Conservation (phyloP, 2,113 vertebrate genomes). For the Sturnira hondurensis region DNA sequence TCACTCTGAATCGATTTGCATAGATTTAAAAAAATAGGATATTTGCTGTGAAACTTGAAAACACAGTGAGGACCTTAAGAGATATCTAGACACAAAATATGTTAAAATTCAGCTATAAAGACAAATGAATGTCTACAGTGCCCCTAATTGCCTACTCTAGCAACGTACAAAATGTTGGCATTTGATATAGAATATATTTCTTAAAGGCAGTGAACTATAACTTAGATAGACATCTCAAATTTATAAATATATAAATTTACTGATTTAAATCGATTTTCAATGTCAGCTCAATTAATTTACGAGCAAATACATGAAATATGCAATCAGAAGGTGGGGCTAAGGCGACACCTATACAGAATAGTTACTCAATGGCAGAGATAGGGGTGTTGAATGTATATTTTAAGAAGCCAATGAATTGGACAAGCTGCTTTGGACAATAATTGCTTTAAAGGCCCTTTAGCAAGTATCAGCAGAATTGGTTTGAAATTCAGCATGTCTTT, state of each 20-base stretch:
- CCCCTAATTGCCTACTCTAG: background rate
- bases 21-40: background rate
- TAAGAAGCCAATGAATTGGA: constrained; percentile 66
- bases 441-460: constrained; percentile 68
- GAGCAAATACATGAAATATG: constrained; percentile 52
- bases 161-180: background rate
- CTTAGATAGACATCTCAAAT: constrained; percentile 58
- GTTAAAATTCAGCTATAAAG: background rate
- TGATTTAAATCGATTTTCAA: constrained; percentile 65
- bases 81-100: background rate
- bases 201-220: constrained; percentile 46
- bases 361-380: constrained; percentile 19
- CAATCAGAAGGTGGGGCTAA: constrained; percentile 50
- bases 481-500: constrained; percentile 74
- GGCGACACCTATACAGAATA: constrained; percentile 48
- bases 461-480: constrained; percentile 71
- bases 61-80: background rate
- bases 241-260: constrained; percentile 16
- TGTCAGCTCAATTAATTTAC: constrained; percentile 51
- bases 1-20: background rate
- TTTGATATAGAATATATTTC: constrained; percentile 49
- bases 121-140: background rate
- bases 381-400: constrained; percentile 42
- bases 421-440: constrained; percentile 60
- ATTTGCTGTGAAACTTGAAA: constrained; percentile 7